Evolutionary conservation across 1,140 invertebrate genomes (phyloP).

Genomic region (Helicorthomorpha holstii): DNA sequence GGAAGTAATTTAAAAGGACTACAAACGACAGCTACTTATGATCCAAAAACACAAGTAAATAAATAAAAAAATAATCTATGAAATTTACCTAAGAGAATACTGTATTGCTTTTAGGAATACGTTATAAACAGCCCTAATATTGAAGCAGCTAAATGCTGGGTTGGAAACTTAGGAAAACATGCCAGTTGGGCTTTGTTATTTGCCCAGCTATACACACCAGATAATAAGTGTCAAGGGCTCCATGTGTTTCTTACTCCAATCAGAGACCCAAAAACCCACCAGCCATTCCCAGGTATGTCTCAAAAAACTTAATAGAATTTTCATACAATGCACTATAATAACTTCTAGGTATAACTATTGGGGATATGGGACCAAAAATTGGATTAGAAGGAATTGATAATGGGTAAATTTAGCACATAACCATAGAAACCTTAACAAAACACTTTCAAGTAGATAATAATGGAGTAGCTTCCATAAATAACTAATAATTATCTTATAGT

Average conservation of each 20-base stretch:
- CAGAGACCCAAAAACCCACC: constrained; percentile 51
- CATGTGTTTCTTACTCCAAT: constrained; percentile 71
- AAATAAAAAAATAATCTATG: too few species aligned
- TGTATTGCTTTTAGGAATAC: too few species aligned
- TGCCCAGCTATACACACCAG: constrained; percentile 67
- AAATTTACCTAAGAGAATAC: too few species aligned
- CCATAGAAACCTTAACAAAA: too few species aligned
- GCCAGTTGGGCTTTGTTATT: constrained; percentile 74
- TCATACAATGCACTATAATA: too few species aligned
- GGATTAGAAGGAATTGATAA: constrained; percentile 80
- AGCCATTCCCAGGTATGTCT: constrained; percentile 53
- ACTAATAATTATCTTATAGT: constrained; percentile 26
- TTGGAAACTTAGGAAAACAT: constrained; percentile 74
- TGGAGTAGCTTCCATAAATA: neutral
- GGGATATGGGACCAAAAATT: constrained; percentile 77
- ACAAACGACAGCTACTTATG: constrained; percentile 75
- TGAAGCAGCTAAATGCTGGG: constrained; percentile 90
- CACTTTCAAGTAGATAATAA: constrained; percentile 9
- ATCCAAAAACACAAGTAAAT: constrained; percentile 37
- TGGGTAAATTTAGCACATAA: too few species aligned
- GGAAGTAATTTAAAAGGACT: constrained; percentile 84
- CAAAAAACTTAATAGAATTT: too few species aligned
- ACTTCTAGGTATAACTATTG: too few species aligned
- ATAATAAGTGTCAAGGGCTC: constrained; percentile 62
- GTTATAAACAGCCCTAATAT: constrained; percentile 81